Percentiles rank a stretch among this genome's conserved stretches.
Conservation (phyloP, 2,888 invertebrate species). For the Automeris io region DNA sequence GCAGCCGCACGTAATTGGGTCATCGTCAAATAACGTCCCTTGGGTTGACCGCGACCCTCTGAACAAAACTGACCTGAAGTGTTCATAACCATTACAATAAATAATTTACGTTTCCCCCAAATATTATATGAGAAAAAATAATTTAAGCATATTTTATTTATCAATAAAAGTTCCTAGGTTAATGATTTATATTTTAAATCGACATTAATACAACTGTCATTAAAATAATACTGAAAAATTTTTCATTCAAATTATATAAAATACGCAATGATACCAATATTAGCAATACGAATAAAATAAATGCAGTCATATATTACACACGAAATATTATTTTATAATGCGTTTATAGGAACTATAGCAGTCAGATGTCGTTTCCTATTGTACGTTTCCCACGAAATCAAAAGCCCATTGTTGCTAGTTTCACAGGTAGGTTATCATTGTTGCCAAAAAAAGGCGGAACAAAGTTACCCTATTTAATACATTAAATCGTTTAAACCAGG, state of each 20-base stretch:
- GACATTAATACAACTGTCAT: too few relatives aligned
- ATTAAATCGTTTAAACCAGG: not conserved
- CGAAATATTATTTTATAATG: too few relatives aligned
- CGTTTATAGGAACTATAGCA: constrained; percentile 2
- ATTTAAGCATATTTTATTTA: not conserved
- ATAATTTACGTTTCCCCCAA: constrained; percentile 3
- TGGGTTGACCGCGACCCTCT: constrained; percentile 9
- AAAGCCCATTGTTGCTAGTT: constrained; percentile 38
- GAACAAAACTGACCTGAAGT: constrained; percentile 4
- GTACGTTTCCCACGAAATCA: constrained; percentile 45
- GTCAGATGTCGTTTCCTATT: constrained; percentile 3
- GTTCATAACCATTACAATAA: constrained; percentile 9
- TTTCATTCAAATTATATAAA: too few relatives aligned
- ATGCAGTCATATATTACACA: too few relatives aligned
- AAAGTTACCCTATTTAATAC: not conserved
- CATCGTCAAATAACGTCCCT: constrained; percentile 10
- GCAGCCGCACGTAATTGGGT: constrained; percentile 10
- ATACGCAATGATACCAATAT: too few relatives aligned
- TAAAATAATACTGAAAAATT: too few relatives aligned
- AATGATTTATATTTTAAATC: too few relatives aligned
- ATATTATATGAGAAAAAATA: not conserved
- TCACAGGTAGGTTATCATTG: not conserved
- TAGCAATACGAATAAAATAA: too few relatives aligned
- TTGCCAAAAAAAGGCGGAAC: not conserved
- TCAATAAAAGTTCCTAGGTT: too few relatives aligned